Conservation (phyloP, 2,113 vertebrate genomes). For the Anhinga rufa region DNA sequence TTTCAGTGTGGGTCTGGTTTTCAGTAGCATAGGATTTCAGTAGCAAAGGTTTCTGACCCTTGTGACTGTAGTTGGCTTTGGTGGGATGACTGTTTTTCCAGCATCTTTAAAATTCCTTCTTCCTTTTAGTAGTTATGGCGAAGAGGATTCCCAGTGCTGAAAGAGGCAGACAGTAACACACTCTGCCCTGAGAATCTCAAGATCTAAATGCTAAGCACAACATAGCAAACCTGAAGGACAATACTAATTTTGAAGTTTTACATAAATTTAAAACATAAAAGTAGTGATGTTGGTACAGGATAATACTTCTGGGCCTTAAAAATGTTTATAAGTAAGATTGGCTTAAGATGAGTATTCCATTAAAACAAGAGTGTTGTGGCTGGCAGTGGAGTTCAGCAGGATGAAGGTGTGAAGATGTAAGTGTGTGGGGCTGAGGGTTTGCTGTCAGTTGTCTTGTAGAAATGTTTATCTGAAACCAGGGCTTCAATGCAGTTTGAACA, state of each 20-base stretch:
- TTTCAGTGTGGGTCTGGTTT: neutral
- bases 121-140: neutral
- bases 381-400: neutral
- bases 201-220: neutral
- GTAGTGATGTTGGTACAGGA: neutral
- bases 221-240: neutral
- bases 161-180: neutral
- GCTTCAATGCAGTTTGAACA: neutral
- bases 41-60: neutral
- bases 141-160: neutral
- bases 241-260: neutral
- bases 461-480: neutral
- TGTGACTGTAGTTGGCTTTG: neutral
- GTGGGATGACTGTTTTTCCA: neutral
- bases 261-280: neutral
- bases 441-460: no score
- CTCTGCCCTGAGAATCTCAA: neutral
- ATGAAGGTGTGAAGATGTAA: neutral
- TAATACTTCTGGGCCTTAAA: neutral
- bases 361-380: neutral
- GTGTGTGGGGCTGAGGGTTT: neutral
- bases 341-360: neutral
- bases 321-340: neutral
- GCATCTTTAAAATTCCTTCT: neutral
- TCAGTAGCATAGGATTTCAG: neutral